Evolutionary conservation across 2,113 vertebrate genomes (phyloP).

Genomic region (Globicephala melas): DNA sequence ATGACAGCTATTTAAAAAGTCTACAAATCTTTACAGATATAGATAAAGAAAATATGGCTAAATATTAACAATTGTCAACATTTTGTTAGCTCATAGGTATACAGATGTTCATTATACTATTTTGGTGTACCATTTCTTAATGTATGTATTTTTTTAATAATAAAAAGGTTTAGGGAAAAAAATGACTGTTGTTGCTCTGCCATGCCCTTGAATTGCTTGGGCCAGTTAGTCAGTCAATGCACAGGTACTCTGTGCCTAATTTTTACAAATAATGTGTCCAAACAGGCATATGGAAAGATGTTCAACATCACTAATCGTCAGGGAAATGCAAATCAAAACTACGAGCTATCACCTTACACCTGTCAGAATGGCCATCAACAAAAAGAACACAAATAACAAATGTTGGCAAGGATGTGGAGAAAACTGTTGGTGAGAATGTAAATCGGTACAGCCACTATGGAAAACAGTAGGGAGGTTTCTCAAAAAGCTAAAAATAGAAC

Average conservation of each 20-base stretch:
- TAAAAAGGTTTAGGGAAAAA: background rate
- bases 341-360: background rate
- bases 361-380: background rate
- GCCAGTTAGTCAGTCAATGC: background rate
- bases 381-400: background rate
- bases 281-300: background rate
- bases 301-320: rapidly evolving
- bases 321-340: background rate
- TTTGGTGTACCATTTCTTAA: background rate
- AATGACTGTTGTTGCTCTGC: background rate
- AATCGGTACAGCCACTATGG: background rate
- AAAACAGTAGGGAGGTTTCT: background rate
- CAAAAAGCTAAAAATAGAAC: background rate
- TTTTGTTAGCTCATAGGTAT: background rate
- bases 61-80: background rate
- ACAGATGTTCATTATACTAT: background rate
- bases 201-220: background rate
- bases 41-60: background rate
- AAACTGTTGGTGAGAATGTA: background rate
- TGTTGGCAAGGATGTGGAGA: background rate
- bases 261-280: background rate
- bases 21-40: background rate
- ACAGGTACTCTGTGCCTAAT: background rate
- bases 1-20: slow-evolving; percentile 20
- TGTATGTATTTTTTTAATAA: background rate